These are phyloP conservation scores for Sclerurus mexicanus DNA, from an alignment of 2,113 vertebrate species.

Conservation along the genomic window DNA sequence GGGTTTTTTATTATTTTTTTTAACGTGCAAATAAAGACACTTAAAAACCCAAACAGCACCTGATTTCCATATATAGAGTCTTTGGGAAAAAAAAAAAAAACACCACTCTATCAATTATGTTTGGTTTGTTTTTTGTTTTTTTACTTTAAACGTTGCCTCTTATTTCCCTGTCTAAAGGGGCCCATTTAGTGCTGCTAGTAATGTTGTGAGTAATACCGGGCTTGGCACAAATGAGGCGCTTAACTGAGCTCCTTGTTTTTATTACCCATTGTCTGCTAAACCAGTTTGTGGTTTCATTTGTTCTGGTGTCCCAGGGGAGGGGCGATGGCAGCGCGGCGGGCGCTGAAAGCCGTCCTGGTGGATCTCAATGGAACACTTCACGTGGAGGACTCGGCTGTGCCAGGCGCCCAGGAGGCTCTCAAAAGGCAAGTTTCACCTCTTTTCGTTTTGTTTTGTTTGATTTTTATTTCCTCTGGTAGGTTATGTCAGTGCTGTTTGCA, in stretches of 20 bases:
- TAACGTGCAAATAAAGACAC: background rate
- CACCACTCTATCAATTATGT: background rate
- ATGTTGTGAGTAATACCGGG: background rate
- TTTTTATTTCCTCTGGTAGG: background rate
- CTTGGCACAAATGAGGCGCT: background rate
- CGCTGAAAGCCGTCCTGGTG: constrained; percentile 90
- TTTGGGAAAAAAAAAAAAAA: background rate
- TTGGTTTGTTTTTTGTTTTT: background rate
- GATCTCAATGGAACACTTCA: constrained; percentile 96
- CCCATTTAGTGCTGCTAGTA: background rate
- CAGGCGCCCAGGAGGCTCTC: constrained; percentile 91
- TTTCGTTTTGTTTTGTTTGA: background rate
- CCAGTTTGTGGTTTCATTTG: constrained; percentile 42
- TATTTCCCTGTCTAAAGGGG: background rate
- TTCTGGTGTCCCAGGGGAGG: constrained; percentile 12
- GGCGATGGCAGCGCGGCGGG: constrained; percentile 83
- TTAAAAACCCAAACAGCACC: background rate
- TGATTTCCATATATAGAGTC: background rate
- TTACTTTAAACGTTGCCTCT: background rate
- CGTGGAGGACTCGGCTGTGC: constrained; percentile 89
- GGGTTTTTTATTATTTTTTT: background rate
- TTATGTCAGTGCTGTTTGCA: background rate
- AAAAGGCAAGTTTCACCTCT: constrained; percentile 74
- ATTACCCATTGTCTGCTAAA: constrained; percentile 66
- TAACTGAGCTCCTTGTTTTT: constrained; percentile 54